These are phyloP conservation scores for Tetragonisca angustula DNA, from an alignment of 2,888 invertebrate species.

Conservation along the genomic window DNA sequence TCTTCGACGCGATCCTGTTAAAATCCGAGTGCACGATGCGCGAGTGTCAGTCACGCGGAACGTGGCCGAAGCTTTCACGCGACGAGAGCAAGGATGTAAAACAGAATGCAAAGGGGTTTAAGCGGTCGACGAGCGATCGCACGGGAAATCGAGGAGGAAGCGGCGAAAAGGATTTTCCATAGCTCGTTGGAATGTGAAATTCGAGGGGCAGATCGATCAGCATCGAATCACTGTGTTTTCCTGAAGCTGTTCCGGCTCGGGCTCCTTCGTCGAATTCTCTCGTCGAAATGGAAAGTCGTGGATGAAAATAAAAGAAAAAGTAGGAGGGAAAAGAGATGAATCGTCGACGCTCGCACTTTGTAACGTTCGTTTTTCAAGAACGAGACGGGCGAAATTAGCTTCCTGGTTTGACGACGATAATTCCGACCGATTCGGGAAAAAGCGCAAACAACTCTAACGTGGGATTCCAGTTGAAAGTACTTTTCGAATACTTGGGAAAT, in stretches of 20 bases:
- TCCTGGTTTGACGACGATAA: too few species aligned
- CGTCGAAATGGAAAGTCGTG: background rate
- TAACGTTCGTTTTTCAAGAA: too few species aligned
- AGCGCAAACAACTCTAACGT: too few species aligned
- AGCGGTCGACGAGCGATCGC: background rate
- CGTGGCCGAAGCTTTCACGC: background rate
- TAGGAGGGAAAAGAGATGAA: too few species aligned
- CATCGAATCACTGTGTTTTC: conserved; percentile 1
- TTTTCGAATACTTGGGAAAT: too few species aligned
- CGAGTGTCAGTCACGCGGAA: background rate
- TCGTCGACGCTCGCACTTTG: too few species aligned
- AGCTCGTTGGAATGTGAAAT: conserved; percentile 24
- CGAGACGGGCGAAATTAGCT: too few species aligned
- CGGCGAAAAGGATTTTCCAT: conserved; percentile 10
- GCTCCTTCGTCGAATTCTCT: background rate
- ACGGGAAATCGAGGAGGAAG: conserved; percentile 19
- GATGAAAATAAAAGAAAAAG: too few species aligned
- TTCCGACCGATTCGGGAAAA: too few species aligned
- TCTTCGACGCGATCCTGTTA: too few species aligned
- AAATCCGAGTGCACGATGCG: too few species aligned
- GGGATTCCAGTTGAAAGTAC: too few species aligned
- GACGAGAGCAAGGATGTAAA: background rate
- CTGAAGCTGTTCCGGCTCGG: background rate
- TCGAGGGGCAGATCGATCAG: conserved; percentile 6
- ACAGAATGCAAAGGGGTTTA: background rate